Percentiles rank a stretch among this genome's conserved stretches.
Conservation (phyloP, 2,888 invertebrate genomes). For the Beris morrisii region DNA sequence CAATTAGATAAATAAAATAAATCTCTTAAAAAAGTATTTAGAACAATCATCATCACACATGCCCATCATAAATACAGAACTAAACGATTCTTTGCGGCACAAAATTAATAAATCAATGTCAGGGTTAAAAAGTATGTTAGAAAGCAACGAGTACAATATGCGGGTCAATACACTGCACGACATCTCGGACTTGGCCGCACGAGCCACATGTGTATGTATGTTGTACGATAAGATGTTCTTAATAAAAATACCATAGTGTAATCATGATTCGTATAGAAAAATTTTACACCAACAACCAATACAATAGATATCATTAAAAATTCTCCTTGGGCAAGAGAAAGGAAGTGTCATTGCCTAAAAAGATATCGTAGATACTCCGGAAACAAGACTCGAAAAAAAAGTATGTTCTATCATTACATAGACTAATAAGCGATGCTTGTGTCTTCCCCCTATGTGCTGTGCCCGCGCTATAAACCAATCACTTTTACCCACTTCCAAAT, state of each 20-base stretch:
- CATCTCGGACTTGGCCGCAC: not conserved
- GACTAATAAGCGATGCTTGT: too few relatives aligned
- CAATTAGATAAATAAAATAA: too few relatives aligned
- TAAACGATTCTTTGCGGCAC: slow-evolving; percentile 3
- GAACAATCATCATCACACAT: too few relatives aligned
- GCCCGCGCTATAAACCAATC: too few relatives aligned
- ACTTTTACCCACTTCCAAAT: too few relatives aligned
- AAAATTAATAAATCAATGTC: slow-evolving; percentile 29
- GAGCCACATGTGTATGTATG: too few relatives aligned
- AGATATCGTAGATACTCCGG: slow-evolving; percentile 28
- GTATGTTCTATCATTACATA: slow-evolving; percentile 22
- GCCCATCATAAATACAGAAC: too few relatives aligned
- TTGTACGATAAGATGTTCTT: too few relatives aligned
- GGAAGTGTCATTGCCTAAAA: slow-evolving; percentile 31
- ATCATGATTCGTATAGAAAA: slow-evolving; percentile 18
- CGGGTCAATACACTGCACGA: slow-evolving; percentile 28
- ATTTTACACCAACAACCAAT: not conserved
- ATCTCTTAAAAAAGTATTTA: too few relatives aligned
- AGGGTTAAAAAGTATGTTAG: slow-evolving; percentile 20
- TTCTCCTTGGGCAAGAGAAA: slow-evolving; percentile 22
- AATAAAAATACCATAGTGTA: slow-evolving; percentile 4
- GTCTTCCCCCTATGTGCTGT: too few relatives aligned
- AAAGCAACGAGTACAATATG: slow-evolving; percentile 20
- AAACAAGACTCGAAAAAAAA: slow-evolving; percentile 10
- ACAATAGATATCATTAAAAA: slow-evolving; percentile 28